Percentiles rank a stretch among this genome's conserved stretches.
phyloP scores from a whole-genome alignment of 2,888 invertebrate genomes.

The Barypeithes pellucidus region DNA sequence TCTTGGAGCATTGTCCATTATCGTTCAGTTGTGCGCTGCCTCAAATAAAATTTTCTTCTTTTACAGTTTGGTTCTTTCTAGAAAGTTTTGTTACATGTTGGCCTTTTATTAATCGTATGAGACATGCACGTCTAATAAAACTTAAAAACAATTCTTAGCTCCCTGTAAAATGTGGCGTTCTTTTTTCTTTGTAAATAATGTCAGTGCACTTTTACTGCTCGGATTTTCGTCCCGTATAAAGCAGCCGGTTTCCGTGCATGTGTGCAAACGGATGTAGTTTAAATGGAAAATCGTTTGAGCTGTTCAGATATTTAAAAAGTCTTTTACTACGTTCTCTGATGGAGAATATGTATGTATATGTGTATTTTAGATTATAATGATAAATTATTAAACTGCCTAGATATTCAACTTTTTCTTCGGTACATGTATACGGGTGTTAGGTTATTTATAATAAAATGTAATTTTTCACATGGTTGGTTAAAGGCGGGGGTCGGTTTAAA shows the following conservation, averaged over 20 bases:
- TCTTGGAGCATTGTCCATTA: too few species aligned
- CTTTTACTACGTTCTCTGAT: background rate
- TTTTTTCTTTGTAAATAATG: conserved; percentile 45
- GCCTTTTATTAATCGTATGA: conserved; percentile 11
- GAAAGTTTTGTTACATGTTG: conserved; percentile 6
- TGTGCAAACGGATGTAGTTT: conserved; percentile 17
- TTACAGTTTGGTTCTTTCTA: background rate
- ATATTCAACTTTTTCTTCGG: too few species aligned
- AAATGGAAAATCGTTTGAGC: conserved; percentile 28
- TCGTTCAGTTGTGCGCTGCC: too few species aligned
- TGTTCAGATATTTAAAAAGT: conserved; percentile 20
- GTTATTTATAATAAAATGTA: too few species aligned
- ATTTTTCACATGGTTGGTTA: too few species aligned
- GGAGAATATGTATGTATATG: background rate
- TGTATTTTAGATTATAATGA: background rate
- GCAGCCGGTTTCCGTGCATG: conserved; percentile 16
- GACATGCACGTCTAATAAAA: conserved; percentile 12
- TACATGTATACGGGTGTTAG: too few species aligned
- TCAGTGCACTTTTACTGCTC: conserved; percentile 38
- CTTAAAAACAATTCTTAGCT: conserved; percentile 18
- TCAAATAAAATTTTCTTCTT: too few species aligned
- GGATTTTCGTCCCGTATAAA: conserved; percentile 24
- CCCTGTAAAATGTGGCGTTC: background rate
- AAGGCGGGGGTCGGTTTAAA: too few species aligned
- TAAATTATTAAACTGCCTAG: background rate